phyloP scores from a whole-genome alignment of 2,888 invertebrate species.

The Trichacis sp. region DNA sequence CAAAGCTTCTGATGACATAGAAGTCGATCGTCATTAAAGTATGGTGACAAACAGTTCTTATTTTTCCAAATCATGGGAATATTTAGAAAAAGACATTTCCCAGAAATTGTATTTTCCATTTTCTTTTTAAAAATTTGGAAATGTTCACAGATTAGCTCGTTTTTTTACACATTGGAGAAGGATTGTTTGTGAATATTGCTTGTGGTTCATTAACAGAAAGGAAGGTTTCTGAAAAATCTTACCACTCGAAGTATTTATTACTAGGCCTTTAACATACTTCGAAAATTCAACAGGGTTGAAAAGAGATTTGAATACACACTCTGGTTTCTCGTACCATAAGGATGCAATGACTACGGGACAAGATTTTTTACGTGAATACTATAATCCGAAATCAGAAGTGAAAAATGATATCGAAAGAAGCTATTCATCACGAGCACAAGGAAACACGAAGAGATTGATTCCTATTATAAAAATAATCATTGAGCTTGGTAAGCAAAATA shows the following conservation, averaged over 20 bases:
- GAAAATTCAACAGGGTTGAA: conserved; percentile 22
- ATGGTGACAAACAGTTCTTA: no score
- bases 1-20: no score
- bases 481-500: conserved; percentile 49
- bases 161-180: no score
- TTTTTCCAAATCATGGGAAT: no score
- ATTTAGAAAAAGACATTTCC: no score
- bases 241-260: conserved; percentile 20
- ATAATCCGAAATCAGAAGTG: conserved; percentile 15
- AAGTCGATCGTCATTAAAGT: no score
- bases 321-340: conserved; percentile 18
- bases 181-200: no score
- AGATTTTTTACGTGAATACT: conserved; percentile 15
- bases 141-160: no score
- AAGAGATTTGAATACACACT: conserved; percentile 22
- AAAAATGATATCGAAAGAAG: conserved; percentile 10
- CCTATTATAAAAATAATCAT: conserved; percentile 44
- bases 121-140: no score
- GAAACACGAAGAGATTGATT: conserved; percentile 27
- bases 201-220: no score
- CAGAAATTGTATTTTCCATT: no score
- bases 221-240: no score
- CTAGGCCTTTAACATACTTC: conserved; percentile 25
- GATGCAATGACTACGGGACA: conserved; percentile 24
- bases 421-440: conserved; percentile 9